Conservation (phyloP, 2,113 vertebrate species). For the Eublepharis macularius region DNA sequence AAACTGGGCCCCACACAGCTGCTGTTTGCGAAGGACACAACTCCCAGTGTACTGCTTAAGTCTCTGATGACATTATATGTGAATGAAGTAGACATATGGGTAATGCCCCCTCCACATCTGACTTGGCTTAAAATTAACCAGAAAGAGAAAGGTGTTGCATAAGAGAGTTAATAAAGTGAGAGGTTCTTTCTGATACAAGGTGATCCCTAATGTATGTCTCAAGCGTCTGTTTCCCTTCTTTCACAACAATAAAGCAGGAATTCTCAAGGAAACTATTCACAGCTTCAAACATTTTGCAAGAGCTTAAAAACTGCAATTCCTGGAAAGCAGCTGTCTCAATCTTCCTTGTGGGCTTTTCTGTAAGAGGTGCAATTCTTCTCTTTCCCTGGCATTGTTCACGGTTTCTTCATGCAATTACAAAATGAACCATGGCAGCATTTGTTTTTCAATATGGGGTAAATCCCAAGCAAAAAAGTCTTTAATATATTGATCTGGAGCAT, state of each 20-base stretch:
- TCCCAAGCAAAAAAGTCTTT: neutral
- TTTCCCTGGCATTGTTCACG: neutral
- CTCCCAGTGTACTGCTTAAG: too few relatives aligned
- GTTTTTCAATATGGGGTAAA: neutral
- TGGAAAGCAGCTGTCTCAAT: neutral
- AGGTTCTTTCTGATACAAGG: neutral
- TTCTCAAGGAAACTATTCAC: neutral
- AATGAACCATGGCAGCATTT: neutral
- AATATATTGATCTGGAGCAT: neutral
- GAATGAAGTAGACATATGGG: too few relatives aligned
- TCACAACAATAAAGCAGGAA: neutral
- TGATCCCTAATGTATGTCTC: neutral
- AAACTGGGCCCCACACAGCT: too few relatives aligned
- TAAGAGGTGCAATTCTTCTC: neutral
- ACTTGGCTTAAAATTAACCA: neutral
- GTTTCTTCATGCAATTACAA: neutral
- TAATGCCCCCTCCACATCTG: too few relatives aligned
- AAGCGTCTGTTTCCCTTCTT: neutral
- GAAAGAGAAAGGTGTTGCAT: neutral
- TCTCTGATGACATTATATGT: too few relatives aligned
- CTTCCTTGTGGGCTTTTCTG: neutral
- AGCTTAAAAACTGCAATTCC: neutral
- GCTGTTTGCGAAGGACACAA: too few relatives aligned
- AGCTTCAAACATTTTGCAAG: neutral
- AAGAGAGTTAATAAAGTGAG: neutral